Conservation (phyloP, 1,140 invertebrate species). For the Drosophila ercepeae region DNA sequence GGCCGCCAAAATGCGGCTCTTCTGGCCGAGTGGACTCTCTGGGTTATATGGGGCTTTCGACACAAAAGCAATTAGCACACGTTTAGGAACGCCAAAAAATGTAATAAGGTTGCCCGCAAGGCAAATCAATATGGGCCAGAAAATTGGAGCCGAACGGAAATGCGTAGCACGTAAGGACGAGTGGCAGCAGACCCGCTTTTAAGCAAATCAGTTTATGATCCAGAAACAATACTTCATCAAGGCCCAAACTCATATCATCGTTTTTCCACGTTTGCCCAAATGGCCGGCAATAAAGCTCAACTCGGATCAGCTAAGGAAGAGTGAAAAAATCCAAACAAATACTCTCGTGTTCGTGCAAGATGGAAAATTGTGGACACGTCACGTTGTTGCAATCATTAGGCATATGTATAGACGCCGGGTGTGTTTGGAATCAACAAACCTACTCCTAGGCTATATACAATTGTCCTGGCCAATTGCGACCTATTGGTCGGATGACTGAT, state of each 20-base stretch:
- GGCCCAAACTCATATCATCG: constrained; percentile 5
- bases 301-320: constrained; percentile 34
- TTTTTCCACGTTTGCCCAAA: constrained; percentile 42
- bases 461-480: constrained; percentile 64
- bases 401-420: constrained; percentile 18
- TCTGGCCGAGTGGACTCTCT: constrained; percentile 39
- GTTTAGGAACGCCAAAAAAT: constrained; percentile 42
- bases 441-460: no score
- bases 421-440: constrained; percentile 62
- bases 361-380: constrained; percentile 45
- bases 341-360: constrained; percentile 6
- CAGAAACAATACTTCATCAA: constrained; percentile 79
- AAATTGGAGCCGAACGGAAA: constrained; percentile 9
- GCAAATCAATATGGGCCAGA: constrained; percentile 6
- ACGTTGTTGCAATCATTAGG: constrained; percentile 77
- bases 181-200: constrained; percentile 59
- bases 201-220: constrained; percentile 77
- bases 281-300: constrained; percentile 58
- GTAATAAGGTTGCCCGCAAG: constrained; percentile 43
- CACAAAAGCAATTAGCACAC: constrained; percentile 68
- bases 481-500: constrained; percentile 12
- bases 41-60: constrained; percentile 31
- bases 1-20: constrained; percentile 31
- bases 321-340: constrained; percentile 22
- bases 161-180: constrained; percentile 62